A percentile compares a stretch with the other conserved stretches of the same genome.
Conservation (phyloP, 2,113 vertebrate species). For the Chroicocephalus ridibundus region DNA sequence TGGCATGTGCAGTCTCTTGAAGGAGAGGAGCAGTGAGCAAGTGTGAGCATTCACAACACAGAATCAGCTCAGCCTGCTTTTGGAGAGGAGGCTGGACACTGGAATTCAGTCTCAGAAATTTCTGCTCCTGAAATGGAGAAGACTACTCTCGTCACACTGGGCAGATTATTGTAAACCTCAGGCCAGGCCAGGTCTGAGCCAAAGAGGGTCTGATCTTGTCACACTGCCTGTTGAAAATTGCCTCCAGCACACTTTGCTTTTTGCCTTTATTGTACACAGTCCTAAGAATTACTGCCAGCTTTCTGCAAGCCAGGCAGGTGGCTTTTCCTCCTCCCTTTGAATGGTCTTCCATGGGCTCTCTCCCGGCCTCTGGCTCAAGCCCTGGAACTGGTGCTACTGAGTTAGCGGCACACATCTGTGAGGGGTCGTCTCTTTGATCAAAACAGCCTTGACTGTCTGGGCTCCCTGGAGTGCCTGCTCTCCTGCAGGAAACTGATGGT, state of each 20-base stretch:
- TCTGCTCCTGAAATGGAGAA: background rate
- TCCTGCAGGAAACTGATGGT: background rate
- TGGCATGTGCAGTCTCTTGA: background rate
- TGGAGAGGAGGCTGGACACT: background rate
- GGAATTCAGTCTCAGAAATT: background rate
- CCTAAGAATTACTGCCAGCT: background rate
- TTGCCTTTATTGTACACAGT: background rate
- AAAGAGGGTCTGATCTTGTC: background rate
- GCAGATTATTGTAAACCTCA: background rate
- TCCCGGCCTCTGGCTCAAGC: background rate
- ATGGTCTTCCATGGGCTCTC: background rate
- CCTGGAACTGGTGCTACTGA: background rate
- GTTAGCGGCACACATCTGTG: background rate
- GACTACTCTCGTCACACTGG: background rate
- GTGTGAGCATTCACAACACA: background rate
- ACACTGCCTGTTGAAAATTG: background rate
- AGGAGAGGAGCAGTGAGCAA: background rate
- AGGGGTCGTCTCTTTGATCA: background rate
- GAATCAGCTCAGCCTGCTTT: background rate
- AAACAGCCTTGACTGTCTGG: background rate
- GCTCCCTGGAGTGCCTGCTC: accelerated
- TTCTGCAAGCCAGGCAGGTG: background rate
- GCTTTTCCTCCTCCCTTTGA: background rate
- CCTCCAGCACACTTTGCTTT: background rate
- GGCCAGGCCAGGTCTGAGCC: background rate